These are phyloP conservation scores for Melieria picta DNA, from an alignment of 2,888 invertebrate genomes.

Conservation along the genomic window DNA sequence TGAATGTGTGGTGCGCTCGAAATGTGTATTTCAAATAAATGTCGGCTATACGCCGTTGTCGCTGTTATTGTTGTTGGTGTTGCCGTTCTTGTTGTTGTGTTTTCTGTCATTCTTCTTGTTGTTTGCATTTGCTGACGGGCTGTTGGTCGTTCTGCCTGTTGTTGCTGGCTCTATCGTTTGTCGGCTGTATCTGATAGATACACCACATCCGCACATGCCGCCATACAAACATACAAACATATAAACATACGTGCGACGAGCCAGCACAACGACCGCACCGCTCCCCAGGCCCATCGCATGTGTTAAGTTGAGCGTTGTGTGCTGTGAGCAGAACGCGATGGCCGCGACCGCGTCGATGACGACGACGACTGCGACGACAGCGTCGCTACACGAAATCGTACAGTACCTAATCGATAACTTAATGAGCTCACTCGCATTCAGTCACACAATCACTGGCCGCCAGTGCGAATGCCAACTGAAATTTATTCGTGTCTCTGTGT, in stretches of 20 bases:
- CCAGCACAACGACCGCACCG: too few species aligned
- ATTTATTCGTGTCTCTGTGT: conserved; percentile 33
- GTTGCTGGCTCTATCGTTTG: conserved; percentile 1
- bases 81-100: conserved; percentile 1
- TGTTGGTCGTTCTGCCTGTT: conserved; percentile 19
- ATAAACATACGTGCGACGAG: not conserved
- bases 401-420: conserved; percentile 39
- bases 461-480: conserved; percentile 31
- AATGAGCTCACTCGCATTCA: conserved; percentile 35
- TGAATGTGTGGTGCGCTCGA: too few species aligned
- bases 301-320: too few species aligned
- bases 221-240: conserved; percentile 8
- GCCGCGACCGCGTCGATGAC: too few species aligned
- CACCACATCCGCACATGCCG: conserved; percentile 3
- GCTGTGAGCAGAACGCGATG: too few species aligned
- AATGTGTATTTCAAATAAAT: too few species aligned
- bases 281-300: too few species aligned
- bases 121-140: conserved; percentile 8
- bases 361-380: too few species aligned
- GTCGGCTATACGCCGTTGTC: conserved; percentile 1
- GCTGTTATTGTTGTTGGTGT: conserved; percentile 2
- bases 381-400: conserved; percentile 1
- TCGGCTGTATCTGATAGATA: conserved; percentile 5
- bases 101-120: not conserved
- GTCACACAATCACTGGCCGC: conserved; percentile 27